Percentiles rank a stretch among this genome's conserved stretches.
Conservation (phyloP, 2,888 invertebrate species). For the Lampropteryx suffumata region DNA sequence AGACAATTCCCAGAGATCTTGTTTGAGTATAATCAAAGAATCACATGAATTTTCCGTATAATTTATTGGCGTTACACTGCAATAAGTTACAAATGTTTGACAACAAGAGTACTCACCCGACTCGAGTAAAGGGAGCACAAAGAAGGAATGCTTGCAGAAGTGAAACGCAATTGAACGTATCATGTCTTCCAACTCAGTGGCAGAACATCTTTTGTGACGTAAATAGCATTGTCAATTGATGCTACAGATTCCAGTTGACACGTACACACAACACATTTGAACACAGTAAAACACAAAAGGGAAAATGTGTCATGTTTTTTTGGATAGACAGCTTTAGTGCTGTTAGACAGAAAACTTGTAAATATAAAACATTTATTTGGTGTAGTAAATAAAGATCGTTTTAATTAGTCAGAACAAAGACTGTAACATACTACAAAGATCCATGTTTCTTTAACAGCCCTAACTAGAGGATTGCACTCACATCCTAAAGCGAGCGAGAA, state of each 20-base stretch:
- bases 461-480: slow-evolving; percentile 26
- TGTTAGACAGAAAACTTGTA: no score
- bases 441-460: slow-evolving; percentile 22
- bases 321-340: no score
- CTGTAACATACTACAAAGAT: no score
- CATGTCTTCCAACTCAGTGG: slow-evolving; percentile 15
- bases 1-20: not conserved
- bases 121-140: slow-evolving; percentile 4
- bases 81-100: slow-evolving; percentile 9
- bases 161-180: slow-evolving; percentile 14
- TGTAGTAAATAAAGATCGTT: no score
- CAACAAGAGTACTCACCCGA: not conserved
- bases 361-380: no score
- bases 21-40: slow-evolving; percentile 5
- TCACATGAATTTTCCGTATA: not conserved
- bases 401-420: no score
- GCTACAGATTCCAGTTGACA: not conserved
- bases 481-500: slow-evolving; percentile 40
- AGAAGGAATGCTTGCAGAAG: slow-evolving; percentile 6
- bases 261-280: no score
- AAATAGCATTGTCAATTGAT: slow-evolving; percentile 15
- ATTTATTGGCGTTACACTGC: slow-evolving; percentile 5
- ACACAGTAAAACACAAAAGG: not conserved
- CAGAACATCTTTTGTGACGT: slow-evolving; percentile 25
- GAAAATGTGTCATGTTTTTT: not conserved